Evolutionary conservation across 2,888 invertebrate species (phyloP).

Genomic region (Choreutis nemorana): DNA sequence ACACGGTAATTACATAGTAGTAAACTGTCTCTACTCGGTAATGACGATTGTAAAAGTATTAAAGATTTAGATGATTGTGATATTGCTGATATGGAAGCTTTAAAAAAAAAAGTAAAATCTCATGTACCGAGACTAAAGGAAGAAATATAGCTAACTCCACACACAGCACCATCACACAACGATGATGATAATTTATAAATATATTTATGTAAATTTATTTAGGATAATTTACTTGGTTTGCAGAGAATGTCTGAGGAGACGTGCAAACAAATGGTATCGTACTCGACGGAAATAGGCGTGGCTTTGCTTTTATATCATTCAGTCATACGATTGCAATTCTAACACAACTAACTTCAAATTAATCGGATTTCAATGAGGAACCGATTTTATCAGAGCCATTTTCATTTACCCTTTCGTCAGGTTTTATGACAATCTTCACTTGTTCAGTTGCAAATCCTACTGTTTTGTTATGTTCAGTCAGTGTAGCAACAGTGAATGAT

Average conservation of each 20-base stretch:
- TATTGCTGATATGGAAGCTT: too few species aligned
- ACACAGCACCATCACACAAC: slow-evolving; percentile 17
- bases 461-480: slow-evolving; percentile 53
- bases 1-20: too few species aligned
- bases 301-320: slow-evolving; percentile 61
- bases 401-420: slow-evolving; percentile 15
- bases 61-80: too few species aligned
- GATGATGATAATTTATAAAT: not conserved
- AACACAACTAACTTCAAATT: slow-evolving; percentile 52
- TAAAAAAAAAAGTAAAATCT: too few species aligned
- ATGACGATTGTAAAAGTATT: too few species aligned
- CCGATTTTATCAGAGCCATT: slow-evolving; percentile 25
- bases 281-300: slow-evolving; percentile 58
- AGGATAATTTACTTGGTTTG: slow-evolving; percentile 69
- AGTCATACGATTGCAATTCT: slow-evolving; percentile 55
- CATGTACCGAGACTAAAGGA: too few species aligned
- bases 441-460: slow-evolving; percentile 27
- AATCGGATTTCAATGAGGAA: slow-evolving; percentile 36
- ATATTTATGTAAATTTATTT: slow-evolving; percentile 19
- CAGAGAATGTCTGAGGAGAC: slow-evolving; percentile 85
- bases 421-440: slow-evolving; percentile 19
- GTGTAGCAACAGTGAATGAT: slow-evolving; percentile 52
- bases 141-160: slow-evolving; percentile 22
- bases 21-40: too few species aligned
- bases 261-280: slow-evolving; percentile 82